Evolutionary conservation across 2,888 invertebrate genomes (phyloP).

Genomic region (Cancer borealis): DNA sequence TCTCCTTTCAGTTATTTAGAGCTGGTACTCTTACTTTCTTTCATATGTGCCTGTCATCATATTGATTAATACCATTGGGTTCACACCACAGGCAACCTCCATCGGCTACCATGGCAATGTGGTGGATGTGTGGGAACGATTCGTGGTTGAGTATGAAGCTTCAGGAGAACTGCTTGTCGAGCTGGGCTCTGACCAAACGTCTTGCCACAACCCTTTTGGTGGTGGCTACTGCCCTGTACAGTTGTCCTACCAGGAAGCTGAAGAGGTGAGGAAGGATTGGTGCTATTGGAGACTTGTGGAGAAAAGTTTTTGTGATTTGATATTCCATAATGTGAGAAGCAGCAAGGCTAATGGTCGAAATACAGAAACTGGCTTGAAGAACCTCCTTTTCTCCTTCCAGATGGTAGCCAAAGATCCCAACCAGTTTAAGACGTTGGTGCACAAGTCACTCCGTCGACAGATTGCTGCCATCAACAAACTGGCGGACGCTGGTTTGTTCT

Average conservation of each 20-base stretch:
- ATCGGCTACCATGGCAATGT: constrained; percentile 78
- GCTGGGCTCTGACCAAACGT: constrained; percentile 84
- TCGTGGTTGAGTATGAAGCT: constrained; percentile 81
- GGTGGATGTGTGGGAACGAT: constrained; percentile 81
- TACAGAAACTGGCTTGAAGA: background rate
- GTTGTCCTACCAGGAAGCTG: constrained; percentile 81
- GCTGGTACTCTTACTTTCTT: background rate
- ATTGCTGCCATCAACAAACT: constrained; percentile 82
- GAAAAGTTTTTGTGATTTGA: background rate
- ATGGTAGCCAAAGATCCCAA: constrained; percentile 82
- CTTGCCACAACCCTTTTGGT: constrained; percentile 83
- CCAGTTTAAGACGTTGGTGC: constrained; percentile 82
- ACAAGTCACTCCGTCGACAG: constrained; percentile 83
- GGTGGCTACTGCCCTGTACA: constrained; percentile 84
- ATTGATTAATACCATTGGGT: constrained; percentile 39
- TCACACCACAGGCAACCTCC: constrained; percentile 57
- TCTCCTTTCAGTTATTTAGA: background rate
- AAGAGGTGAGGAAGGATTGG: constrained; percentile 78
- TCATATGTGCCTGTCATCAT: background rate
- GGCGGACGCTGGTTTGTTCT: constrained; percentile 81
- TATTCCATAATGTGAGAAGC: background rate
- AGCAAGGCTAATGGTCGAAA: too few relatives aligned
- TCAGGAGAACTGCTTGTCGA: constrained; percentile 83
- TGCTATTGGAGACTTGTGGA: background rate
- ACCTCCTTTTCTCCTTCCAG: constrained; percentile 66